Evolutionary conservation across 2,888 invertebrate species (phyloP), one percentile per base, ranked within the genome.

Genomic region (Podabrus alpinus): DNA sequence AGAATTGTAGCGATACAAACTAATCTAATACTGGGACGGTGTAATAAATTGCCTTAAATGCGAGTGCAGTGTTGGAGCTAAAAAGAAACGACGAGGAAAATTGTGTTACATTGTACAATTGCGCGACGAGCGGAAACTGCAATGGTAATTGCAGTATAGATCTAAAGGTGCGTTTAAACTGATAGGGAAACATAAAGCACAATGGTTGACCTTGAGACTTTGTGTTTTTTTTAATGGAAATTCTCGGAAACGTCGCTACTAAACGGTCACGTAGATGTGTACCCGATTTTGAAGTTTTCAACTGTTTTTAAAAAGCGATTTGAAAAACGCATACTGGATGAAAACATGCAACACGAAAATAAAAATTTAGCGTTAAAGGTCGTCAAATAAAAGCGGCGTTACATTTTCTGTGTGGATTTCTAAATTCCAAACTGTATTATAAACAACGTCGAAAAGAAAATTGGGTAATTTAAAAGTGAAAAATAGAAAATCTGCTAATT

Each of bases 401-500:
- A 29, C 4, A 13, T 29, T 13, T 29, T 13, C 13, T 4, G 29
- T 29, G 21, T 3, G 21, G 7, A 21, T 29, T 29, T 29, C 29
- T 29, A 13, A 4, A 29, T n/a, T 29, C 13, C 13, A 29, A n/a
- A 29, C 4, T 29, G 29, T 13, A 29, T 29, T 29, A 29, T n/a
- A 29, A 62, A 62, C 17, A 61, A 61, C n/a, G 62, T 62, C 19
- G 62, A 62, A 62, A 16, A 62, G 62, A 62, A 62, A 17, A 17
- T 62, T 16, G n/a, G 16, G 62, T 62, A 62, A 62, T 62, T 62
- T 62, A 62, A 62, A 62, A 66, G 66, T 68, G 68, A 72, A 68
- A 68, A 72, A 72, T 72, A 68, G 25, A 68, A 72, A 71, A 72
- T 72, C 67, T 72, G 68, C 72, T 72, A 72, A 72, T 72, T 72